Evolutionary conservation across 2,888 invertebrate genomes (phyloP).

Genomic region (Molanna angustata): DNA sequence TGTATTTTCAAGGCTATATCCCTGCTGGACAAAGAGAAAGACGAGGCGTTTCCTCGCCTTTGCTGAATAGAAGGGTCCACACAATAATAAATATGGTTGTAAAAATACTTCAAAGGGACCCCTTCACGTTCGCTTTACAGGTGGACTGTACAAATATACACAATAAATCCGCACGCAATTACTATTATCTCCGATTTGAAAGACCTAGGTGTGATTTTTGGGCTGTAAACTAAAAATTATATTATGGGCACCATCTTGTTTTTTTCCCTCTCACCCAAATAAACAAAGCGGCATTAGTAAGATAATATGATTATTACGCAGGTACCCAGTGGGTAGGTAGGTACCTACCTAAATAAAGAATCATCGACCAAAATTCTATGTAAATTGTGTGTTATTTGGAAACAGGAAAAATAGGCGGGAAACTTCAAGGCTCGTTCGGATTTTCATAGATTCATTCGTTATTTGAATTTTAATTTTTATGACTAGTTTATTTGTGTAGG

Average conservation of each 20-base stretch:
- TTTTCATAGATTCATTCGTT: too few species aligned
- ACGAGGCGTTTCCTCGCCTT: slow-evolving; percentile 2
- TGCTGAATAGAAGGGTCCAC: slow-evolving; percentile 5
- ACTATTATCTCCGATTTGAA: slow-evolving; percentile 1
- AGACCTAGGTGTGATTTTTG: slow-evolving; percentile 4
- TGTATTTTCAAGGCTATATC: slow-evolving; percentile 10
- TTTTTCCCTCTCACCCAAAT: not conserved
- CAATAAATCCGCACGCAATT: slow-evolving; percentile 18
- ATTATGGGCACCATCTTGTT: not conserved
- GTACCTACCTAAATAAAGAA: not conserved
- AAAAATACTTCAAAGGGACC: slow-evolving; percentile 13
- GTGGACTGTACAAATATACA: slow-evolving; percentile 15
- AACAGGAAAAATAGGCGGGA: too few species aligned
- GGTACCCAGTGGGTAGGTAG: too few species aligned
- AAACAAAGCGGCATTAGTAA: not conserved
- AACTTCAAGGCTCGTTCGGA: too few species aligned
- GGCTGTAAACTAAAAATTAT: slow-evolving; percentile 2
- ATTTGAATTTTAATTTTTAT: too few species aligned
- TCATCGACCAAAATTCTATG: too few species aligned
- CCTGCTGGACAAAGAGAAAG: slow-evolving; percentile 8
- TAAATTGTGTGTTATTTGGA: too few species aligned
- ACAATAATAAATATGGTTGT: slow-evolving; percentile 6
- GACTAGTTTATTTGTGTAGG: too few species aligned
- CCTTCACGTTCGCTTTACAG: slow-evolving; percentile 12
- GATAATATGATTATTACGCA: not conserved